A percentile compares a stretch with the other conserved stretches of the same genome.
Evolutionary conservation across 2,797 vertebrate genomes (phyloP).

Genomic region (Peromyscus aztecus): DNA sequence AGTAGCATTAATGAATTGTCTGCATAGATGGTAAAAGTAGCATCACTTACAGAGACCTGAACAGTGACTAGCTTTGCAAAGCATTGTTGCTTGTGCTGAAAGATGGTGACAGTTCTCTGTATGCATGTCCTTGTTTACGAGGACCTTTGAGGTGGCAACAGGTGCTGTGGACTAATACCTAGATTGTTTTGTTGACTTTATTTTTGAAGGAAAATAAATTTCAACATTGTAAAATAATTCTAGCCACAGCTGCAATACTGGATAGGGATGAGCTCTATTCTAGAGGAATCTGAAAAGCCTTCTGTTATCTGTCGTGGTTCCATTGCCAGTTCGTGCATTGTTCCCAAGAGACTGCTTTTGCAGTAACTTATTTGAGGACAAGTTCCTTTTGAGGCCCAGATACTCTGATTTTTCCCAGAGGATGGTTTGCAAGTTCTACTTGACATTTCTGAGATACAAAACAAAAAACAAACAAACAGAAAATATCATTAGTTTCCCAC

Average conservation of each 20-base stretch:
- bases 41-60: conserved; percentile 49
- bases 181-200: conserved; percentile 70
- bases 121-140: conserved; percentile 7
- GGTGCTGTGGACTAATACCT: conserved; percentile 56
- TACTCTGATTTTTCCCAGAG: conserved; percentile 85
- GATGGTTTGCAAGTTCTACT: conserved; percentile 86
- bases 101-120: conserved; percentile 22
- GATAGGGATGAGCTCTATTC: conserved; percentile 79
- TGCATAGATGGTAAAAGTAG: conserved; percentile 41
- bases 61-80: conserved; percentile 70
- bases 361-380: conserved; percentile 84
- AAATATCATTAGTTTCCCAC: conserved; percentile 86
- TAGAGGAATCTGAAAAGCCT: conserved; percentile 73
- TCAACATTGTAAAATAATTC: conserved; percentile 80
- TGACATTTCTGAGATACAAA: conserved; percentile 87
- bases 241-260: conserved; percentile 77
- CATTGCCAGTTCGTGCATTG: conserved; percentile 73
- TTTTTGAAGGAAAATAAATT: conserved; percentile 79
- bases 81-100: conserved; percentile 54
- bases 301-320: conserved; percentile 75
- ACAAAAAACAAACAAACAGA: conserved; percentile 71
- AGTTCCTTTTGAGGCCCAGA: conserved; percentile 84
- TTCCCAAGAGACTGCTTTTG: conserved; percentile 78
- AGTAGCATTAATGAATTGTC: conserved; percentile 72
- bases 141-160: conserved; percentile 18